Conservation (phyloP, 2,888 invertebrate species). For the Quadroppia sp. region DNA sequence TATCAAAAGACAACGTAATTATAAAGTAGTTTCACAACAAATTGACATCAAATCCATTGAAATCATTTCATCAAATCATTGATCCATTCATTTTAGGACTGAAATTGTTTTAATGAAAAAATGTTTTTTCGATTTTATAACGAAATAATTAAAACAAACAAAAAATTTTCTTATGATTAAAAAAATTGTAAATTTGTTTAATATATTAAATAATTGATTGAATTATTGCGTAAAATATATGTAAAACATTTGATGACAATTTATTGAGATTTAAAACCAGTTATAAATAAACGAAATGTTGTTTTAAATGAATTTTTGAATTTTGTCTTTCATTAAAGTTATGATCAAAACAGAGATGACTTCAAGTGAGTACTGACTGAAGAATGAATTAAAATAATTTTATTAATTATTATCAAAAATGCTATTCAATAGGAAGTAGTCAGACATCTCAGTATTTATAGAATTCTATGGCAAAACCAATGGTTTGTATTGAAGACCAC, state of each 20-base stretch:
- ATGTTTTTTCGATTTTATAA: conserved; percentile 12
- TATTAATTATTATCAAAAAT: no score
- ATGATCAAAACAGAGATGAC: no score
- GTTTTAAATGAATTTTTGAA: background rate
- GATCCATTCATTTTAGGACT: conserved; percentile 7
- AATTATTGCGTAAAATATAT: background rate
- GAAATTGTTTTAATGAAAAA: background rate
- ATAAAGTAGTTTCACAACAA: conserved; percentile 5
- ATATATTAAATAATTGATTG: background rate
- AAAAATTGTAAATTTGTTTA: conserved; percentile 8
- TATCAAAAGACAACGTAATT: background rate
- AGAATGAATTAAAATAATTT: no score
- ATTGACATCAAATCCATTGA: conserved; percentile 7
- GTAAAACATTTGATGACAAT: background rate
- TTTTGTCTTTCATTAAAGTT: background rate
- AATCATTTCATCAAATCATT: conserved; percentile 2
- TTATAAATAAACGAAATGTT: background rate
- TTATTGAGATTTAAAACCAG: background rate
- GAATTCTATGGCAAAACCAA: no score
- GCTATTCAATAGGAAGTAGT: no score
- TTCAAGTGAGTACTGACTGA: no score
- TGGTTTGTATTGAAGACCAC: no score
- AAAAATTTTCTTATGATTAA: background rate
- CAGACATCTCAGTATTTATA: no score
- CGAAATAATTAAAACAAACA: background rate